A percentile compares a stretch with the other conserved stretches of the same genome.
Evolutionary conservation across 1,140 invertebrate genomes (phyloP).

Genomic region (Drosophila triauraria): DNA sequence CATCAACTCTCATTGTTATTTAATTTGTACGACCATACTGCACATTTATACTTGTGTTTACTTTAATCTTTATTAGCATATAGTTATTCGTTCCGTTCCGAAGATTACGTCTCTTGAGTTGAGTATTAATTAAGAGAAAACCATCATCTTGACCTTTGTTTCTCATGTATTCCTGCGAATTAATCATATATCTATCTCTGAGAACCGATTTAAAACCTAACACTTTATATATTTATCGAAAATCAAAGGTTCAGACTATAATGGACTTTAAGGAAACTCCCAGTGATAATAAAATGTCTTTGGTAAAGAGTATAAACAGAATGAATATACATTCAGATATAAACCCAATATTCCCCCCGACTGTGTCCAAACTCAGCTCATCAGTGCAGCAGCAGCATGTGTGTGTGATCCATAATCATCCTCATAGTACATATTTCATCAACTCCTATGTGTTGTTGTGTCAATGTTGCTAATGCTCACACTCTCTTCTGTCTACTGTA

Average conservation of each 20-base stretch:
- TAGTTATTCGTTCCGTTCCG: constrained; percentile 42
- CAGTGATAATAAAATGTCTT: constrained; percentile 94
- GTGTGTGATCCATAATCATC: constrained; percentile 30
- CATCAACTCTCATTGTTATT: constrained; percentile 38
- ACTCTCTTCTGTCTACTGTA: constrained; percentile 20
- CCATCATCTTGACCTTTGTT: constrained; percentile 42
- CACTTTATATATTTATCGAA: constrained; percentile 77
- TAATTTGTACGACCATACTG: constrained; percentile 41
- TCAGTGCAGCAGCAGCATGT: constrained; percentile 29
- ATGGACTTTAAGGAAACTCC: constrained; percentile 94
- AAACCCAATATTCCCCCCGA: constrained; percentile 28
- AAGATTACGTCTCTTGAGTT: constrained; percentile 45
- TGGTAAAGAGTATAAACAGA: constrained; percentile 88
- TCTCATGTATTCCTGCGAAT: constrained; percentile 37
- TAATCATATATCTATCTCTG: constrained; percentile 47
- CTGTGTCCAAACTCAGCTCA: constrained; percentile 23
- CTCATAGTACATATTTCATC: constrained; percentile 22
- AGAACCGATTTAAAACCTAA: constrained; percentile 76
- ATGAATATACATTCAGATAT: constrained; percentile 54
- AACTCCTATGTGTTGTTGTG: constrained; percentile 36
- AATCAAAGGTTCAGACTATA: constrained; percentile 90
- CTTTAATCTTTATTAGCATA: constrained; percentile 57
- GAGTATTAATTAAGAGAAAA: constrained; percentile 35
- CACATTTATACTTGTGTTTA: constrained; percentile 46
- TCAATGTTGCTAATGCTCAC: constrained; percentile 39